Evolutionary conservation across 1,140 invertebrate species (phyloP), one percentile per base, ranked within the genome.

Genomic region (Drosophila takahashii): DNA sequence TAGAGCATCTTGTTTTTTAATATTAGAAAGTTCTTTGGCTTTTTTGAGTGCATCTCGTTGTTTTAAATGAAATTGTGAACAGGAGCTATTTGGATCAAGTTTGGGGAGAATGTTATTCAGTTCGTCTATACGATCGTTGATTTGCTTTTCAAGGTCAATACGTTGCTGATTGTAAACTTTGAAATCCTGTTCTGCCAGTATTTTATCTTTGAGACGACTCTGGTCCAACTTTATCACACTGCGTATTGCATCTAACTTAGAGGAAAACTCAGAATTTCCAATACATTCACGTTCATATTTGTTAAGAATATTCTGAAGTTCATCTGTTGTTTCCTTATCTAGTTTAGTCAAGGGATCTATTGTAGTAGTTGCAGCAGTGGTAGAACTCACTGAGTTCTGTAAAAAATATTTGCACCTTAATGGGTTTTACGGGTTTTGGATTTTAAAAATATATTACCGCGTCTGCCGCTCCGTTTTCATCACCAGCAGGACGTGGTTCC

Each of bases 1-100:
- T 10, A 48, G 0, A 5, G 1, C 9, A 0, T 29, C 4, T 11
- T 0, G 0, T 48, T 48, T 48, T 2, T 1, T 8, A 1, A 0
- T 0, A 16, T 48, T 48, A 1, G n/a, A 13, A 32, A 48, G 47
- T 9, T 3, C 1, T 32, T 48, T 48, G 0, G 47, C n/a, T 2
- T 29, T 29, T 15, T 29, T 32, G 4, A 48, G 27, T 4, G 7
- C n/a, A 2, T 32, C n/a, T 16, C 26, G 15, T 48, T 48, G 47
- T 15, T 27, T 16, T 9, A 48, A 9, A 13, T 32, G 29, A 6
- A 16, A 16, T 3, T 29, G 10, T 10, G 47, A 48, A n/a, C 47
- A 48, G 1, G 1, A 0, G n/a, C 47, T 29, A 29, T 32, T 16
- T 1, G 47, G 47, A 10, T 48, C 8, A 9, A 15, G 8, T 0